Conservation (phyloP, 92 coral and sea anemone genomes). For the Actinostola sp. region DNA sequence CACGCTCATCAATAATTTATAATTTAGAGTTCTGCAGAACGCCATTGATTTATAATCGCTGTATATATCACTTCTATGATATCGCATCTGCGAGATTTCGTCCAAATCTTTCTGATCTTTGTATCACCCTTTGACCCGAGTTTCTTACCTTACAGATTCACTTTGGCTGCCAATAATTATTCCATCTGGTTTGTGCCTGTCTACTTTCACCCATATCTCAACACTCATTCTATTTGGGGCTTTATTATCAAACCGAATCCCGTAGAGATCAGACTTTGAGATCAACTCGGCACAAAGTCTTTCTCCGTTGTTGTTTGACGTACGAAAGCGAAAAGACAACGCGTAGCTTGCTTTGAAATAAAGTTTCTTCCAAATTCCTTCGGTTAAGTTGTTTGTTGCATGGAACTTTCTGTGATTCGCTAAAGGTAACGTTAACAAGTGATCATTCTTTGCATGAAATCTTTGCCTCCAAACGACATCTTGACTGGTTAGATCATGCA, state of each 20-base stretch:
- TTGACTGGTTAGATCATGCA: conserved; percentile 63
- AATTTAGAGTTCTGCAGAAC: too few species aligned
- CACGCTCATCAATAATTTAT: too few species aligned
- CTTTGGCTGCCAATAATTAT: conserved; percentile 87
- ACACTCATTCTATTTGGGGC: conserved; percentile 68
- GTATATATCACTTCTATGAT: too few species aligned
- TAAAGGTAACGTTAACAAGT: conserved; percentile 49
- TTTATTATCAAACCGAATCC: conserved; percentile 67
- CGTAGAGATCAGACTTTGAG: conserved; percentile 34
- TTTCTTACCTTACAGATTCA: conserved; percentile 75
- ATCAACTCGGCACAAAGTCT: conserved; percentile 81
- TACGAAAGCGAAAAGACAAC: conserved; percentile 60
- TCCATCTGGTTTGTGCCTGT: conserved; percentile 74
- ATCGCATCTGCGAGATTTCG: too few species aligned
- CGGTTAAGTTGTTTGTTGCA: not conserved
- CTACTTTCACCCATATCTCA: conserved; percentile 75
- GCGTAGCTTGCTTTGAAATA: conserved; percentile 83
- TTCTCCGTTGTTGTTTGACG: conserved; percentile 55
- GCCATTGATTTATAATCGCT: too few species aligned
- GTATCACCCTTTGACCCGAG: not conserved
- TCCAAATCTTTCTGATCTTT: not conserved
- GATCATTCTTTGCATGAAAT: conserved; percentile 60
- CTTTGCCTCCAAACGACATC: conserved; percentile 77
- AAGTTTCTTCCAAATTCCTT: conserved; percentile 72
- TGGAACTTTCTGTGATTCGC: conserved; percentile 1